Percentiles rank a stretch among this genome's conserved stretches.
Conservation (phyloP, 2,888 invertebrate genomes). For the Caradrina clavipalpis region DNA sequence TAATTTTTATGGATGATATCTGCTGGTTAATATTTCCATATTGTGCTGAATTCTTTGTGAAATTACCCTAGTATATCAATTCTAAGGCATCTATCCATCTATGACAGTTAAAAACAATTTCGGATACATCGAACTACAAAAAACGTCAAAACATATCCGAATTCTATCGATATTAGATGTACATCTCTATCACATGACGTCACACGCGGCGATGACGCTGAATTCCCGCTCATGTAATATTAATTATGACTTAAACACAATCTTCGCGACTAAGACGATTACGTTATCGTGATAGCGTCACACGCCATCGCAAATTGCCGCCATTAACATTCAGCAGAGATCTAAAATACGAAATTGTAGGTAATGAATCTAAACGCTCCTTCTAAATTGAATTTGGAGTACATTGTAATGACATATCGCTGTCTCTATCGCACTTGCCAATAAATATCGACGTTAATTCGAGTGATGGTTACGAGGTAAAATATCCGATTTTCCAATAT, state of each 20-base stretch:
- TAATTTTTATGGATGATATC: slow-evolving; percentile 3
- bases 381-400: slow-evolving; percentile 72
- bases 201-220: slow-evolving; percentile 16
- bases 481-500: slow-evolving; percentile 45
- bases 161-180: slow-evolving; percentile 7
- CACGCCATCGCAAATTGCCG: slow-evolving; percentile 79
- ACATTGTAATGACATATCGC: slow-evolving; percentile 67
- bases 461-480: slow-evolving; percentile 37
- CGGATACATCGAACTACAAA: slow-evolving; percentile 2
- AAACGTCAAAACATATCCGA: slow-evolving; percentile 17
- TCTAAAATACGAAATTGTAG: slow-evolving; percentile 78
- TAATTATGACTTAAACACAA: slow-evolving; percentile 66
- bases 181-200: slow-evolving; percentile 23
- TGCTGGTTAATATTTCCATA: neutral
- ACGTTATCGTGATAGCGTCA: slow-evolving; percentile 74
- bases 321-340: slow-evolving; percentile 80
- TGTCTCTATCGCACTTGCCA: slow-evolving; percentile 60
- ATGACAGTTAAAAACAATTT: neutral
- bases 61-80: no score
- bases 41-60: neutral
- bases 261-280: slow-evolving; percentile 68
- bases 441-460: slow-evolving; percentile 64
- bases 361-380: slow-evolving; percentile 73
- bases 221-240: slow-evolving; percentile 59
- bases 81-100: neutral